Conservation (phyloP, 2,888 invertebrate genomes). For the Tethea ocularis region DNA sequence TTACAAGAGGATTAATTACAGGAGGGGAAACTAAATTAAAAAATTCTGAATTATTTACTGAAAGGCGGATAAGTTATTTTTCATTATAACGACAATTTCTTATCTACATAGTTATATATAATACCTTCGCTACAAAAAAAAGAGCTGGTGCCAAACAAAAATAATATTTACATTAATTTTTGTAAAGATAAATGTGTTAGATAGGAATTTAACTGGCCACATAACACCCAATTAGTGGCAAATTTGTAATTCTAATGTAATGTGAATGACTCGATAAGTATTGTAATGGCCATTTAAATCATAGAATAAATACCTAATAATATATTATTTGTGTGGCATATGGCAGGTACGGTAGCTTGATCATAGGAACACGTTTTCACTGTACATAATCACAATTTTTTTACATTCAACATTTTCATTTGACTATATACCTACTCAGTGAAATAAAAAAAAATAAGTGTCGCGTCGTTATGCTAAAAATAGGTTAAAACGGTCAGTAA, state of each 20-base stretch:
- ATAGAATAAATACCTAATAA: conserved; percentile 24
- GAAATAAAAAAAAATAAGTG: too few species aligned
- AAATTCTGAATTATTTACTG: too few species aligned
- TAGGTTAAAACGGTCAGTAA: too few species aligned
- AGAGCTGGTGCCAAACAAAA: neutral
- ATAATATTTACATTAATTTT: conserved; percentile 32
- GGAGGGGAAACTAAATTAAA: too few species aligned
- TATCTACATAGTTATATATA: too few species aligned
- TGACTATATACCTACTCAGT: too few species aligned
- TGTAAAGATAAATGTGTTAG: conserved; percentile 57
- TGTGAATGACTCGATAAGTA: conserved; percentile 49
- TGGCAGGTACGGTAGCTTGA: conserved; percentile 29
- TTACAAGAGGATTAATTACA: too few species aligned
- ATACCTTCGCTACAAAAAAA: neutral
- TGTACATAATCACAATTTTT: neutral
- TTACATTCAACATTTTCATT: too few species aligned
- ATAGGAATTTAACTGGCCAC: conserved; percentile 54
- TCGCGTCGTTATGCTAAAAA: too few species aligned
- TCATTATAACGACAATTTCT: too few species aligned
- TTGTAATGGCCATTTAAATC: conserved; percentile 34
- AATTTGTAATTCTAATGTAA: conserved; percentile 59
- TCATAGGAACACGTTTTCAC: conserved; percentile 4
- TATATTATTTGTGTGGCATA: conserved; percentile 17
- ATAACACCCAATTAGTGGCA: conserved; percentile 67
- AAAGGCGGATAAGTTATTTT: too few species aligned